Base-by-base conservation (phyloP, 1,140 invertebrate species). In the Macrosteles quadrilineatus region DNA sequence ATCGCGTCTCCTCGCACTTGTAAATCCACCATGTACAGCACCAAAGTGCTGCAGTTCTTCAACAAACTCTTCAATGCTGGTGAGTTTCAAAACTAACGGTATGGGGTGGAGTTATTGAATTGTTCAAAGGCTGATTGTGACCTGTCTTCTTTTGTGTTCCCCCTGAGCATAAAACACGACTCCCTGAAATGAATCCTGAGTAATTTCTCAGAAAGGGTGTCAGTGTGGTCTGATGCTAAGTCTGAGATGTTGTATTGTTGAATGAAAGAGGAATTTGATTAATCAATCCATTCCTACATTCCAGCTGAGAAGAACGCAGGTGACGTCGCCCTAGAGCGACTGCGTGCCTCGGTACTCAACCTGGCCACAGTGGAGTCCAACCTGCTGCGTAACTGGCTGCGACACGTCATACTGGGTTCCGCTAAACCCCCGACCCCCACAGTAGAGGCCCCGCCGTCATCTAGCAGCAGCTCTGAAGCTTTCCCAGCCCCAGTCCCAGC, bases 31-130 rank as follows among this genome's bases (percentile, higher is more conserved):
- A 83, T 87, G 17, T 96, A 94, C 77, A 87, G 90, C 2, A 90
- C 88, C 17, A 85, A 89, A 74, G 88, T 97, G 30, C 80, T 94
- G 21, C 90, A 91, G 74, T 92, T 94, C 74, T 91, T 94, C 75
- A 92, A 91, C 74, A 89, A 88, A 77, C 80, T 95, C 4, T 92
- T 93, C 73, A 87, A 88, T 79, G 83, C 88, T n/a, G 84, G 88
- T 77, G 81, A 86, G 74, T 83, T 27, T 29, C 3, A 36, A n/a
- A n/a, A n/a, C n/a, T n/a, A n/a, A n/a, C n/a, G n/a, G n/a, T n/a
- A n/a, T n/a, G n/a, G n/a, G n/a, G n/a, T n/a, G n/a, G n/a, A n/a
- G n/a, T n/a, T n/a, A n/a, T n/a, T n/a, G n/a, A n/a, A n/a, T n/a
- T n/a, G n/a, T n/a, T n/a, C n/a, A n/a, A n/a, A n/a, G n/a, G n/a